phyloP scores from a whole-genome alignment of 2,888 invertebrate species.

The Rhagonycha lutea region DNA sequence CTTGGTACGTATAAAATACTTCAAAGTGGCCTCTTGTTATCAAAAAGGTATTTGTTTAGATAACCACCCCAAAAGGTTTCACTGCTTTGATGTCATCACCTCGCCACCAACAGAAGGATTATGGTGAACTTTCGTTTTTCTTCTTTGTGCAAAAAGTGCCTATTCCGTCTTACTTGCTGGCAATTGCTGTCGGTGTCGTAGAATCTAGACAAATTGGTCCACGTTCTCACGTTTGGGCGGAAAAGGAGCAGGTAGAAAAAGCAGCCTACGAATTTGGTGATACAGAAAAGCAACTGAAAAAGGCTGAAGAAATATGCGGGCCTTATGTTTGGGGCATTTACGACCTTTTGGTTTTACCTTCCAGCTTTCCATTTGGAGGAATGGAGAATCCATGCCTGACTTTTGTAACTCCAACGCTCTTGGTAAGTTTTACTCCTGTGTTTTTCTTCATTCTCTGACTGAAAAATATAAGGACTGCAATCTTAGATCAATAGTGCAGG shows the following conservation, averaged over 20 bases:
- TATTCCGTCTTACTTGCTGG: slow-evolving; percentile 87
- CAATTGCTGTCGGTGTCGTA: slow-evolving; percentile 84
- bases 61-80: slow-evolving; percentile 74
- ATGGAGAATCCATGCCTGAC: slow-evolving; percentile 98
- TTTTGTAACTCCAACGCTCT: slow-evolving; percentile 89
- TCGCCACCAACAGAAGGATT: slow-evolving; percentile 56
- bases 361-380: slow-evolving; percentile 93
- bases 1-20: slow-evolving; percentile 52
- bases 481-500: too few relatives aligned
- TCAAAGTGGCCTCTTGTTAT: background rate
- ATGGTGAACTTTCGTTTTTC: slow-evolving; percentile 52
- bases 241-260: slow-evolving; percentile 79
- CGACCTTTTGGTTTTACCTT: slow-evolving; percentile 87
- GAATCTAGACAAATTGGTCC: slow-evolving; percentile 77
- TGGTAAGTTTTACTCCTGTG: slow-evolving; percentile 60
- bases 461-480: too few relatives aligned
- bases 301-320: slow-evolving; percentile 84
- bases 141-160: slow-evolving; percentile 78
- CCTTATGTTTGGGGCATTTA: slow-evolving; percentile 91
- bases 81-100: slow-evolving; percentile 90
- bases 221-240: slow-evolving; percentile 87
- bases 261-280: slow-evolving; percentile 89
- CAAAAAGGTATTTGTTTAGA: slow-evolving; percentile 48
- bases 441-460: too few relatives aligned
- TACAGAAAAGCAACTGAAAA: slow-evolving; percentile 79